phyloP scores from a whole-genome alignment of 2,888 invertebrate genomes.

The Hymenopus coronatus region DNA sequence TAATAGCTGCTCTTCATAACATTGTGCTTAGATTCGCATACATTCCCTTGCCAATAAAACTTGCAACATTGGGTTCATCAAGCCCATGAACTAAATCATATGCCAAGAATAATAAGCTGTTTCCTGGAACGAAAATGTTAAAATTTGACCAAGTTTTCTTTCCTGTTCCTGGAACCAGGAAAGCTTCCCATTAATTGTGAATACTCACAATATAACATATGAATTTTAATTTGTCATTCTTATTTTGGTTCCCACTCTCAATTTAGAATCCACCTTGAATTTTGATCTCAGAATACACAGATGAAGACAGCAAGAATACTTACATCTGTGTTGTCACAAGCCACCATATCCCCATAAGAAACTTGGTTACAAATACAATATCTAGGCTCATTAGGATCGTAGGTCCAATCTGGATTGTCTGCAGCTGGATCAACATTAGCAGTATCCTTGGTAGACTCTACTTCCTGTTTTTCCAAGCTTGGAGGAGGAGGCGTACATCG shows the following conservation, averaged over 20 bases:
- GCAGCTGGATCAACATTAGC: conserved; percentile 53
- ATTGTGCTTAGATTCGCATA: no score
- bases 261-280: not conserved
- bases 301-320: conserved; percentile 45
- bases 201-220: no score
- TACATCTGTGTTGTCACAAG: conserved; percentile 96
- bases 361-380: conserved; percentile 97
- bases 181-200: no score
- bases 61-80: no score
- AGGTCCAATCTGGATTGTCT: conserved; percentile 71
- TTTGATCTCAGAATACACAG: not conserved
- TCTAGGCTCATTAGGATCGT: conserved; percentile 93
- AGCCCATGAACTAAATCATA: no score
- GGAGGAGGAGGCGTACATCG: conserved; percentile 34
- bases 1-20: no score
- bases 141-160: no score
- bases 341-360: conserved; percentile 98
- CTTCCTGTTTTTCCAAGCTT: conserved; percentile 45
- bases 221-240: no score
- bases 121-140: no score
- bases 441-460: conserved; percentile 52
- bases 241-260: not conserved
- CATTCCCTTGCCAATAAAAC: no score
- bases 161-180: no score
- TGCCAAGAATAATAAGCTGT: no score